Evolutionary conservation across 2,113 vertebrate species (phyloP).

Genomic region (Tetrao urogallus): DNA sequence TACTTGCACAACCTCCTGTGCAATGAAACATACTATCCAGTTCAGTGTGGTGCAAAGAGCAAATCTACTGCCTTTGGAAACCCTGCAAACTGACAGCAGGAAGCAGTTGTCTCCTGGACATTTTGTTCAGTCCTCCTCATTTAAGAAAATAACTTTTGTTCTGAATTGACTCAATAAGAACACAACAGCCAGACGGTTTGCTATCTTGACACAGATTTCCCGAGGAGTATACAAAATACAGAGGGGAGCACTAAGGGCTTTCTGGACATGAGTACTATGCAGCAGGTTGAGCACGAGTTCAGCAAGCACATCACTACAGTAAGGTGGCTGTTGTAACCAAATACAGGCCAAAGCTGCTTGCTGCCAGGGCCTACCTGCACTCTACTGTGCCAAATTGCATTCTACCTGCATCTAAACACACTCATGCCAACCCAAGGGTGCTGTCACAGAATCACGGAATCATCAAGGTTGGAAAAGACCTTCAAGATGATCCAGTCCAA

Average conservation of each 20-base stretch:
- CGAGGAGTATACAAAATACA: neutral
- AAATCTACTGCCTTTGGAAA: conserved; percentile 26
- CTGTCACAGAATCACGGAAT: no score
- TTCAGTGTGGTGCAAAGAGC: neutral
- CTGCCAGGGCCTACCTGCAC: neutral
- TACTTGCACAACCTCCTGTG: neutral
- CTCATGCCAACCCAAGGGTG: neutral
- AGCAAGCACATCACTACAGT: neutral
- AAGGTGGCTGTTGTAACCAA: neutral
- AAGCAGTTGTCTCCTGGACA: neutral
- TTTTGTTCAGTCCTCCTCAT: neutral
- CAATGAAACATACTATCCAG: fast-evolving
- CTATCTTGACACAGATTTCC: neutral
- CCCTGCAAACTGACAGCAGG: neutral
- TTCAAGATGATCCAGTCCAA: no score
- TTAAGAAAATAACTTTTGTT: neutral
- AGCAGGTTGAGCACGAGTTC: fast-evolving
- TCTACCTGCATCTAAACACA: neutral
- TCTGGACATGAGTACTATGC: neutral
- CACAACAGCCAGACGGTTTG: neutral
- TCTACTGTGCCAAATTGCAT: fast-evolving
- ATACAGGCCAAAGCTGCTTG: neutral
- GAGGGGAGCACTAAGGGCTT: neutral
- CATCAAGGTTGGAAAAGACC: no score
- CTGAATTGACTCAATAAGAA: neutral